Conservation (phyloP, 2,888 invertebrate species). For the Therioaphis trifolii region DNA sequence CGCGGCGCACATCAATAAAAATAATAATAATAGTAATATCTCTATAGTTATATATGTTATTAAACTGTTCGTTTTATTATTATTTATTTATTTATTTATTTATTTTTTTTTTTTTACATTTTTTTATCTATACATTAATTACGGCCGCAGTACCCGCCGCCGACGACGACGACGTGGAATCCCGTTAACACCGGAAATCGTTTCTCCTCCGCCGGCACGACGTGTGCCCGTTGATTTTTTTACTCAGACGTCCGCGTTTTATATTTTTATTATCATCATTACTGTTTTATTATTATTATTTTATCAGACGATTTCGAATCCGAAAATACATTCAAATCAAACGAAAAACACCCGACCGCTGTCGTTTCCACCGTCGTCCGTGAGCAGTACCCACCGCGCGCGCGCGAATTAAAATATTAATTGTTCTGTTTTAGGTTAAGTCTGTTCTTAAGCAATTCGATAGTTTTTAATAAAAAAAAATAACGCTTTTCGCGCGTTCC, state of each 20-base stretch:
- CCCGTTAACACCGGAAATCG: neutral
- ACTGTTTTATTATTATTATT: too few species aligned
- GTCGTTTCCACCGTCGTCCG: neutral
- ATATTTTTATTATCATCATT: too few species aligned
- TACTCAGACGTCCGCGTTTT: neutral
- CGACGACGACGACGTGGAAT: neutral
- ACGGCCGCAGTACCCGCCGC: too few species aligned
- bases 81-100: too few species aligned
- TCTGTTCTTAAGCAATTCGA: neutral
- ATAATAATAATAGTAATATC: too few species aligned
- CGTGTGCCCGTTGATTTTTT: neutral
- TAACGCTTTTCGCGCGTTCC: too few species aligned
- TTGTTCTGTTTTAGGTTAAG: neutral
- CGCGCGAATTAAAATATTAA: too few species aligned
- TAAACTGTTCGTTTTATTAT: too few species aligned
- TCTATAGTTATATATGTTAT: too few species aligned
- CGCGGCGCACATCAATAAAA: neutral
- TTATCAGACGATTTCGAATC: too few species aligned
- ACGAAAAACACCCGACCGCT: neutral
- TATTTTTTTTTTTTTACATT: too few species aligned
- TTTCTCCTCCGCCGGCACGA: neutral
- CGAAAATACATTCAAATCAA: neutral
- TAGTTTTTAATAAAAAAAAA: neutral
- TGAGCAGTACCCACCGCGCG: constrained; percentile 8
- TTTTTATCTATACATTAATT: too few species aligned